Conservation (phyloP, 2,888 invertebrate genomes). For the Monochamus alternatus region DNA sequence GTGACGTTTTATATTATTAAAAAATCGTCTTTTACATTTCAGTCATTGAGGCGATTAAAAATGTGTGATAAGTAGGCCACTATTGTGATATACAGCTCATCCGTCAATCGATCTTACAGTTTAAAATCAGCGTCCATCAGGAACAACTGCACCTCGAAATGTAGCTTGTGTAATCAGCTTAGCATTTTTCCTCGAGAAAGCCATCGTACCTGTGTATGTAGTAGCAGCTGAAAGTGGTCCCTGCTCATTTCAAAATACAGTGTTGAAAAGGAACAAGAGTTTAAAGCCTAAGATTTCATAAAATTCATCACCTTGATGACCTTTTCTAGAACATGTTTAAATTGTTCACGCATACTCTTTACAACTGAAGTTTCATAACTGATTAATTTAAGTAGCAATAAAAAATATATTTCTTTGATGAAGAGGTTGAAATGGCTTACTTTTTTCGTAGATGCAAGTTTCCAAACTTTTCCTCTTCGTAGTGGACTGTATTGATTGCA, state of each 20-base stretch:
- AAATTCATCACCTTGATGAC: constrained; percentile 24
- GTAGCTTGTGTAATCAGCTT: neutral
- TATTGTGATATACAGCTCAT: too few relatives aligned
- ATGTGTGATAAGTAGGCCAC: neutral
- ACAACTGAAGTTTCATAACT: neutral
- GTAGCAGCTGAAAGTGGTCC: neutral
- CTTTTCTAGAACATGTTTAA: constrained; percentile 14
- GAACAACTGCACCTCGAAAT: too few relatives aligned
- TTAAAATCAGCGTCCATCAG: neutral
- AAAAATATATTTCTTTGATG: too few relatives aligned
- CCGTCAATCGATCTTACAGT: neutral
- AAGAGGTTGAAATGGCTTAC: too few relatives aligned
- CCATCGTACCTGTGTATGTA: neutral
- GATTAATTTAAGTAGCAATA: too few relatives aligned
- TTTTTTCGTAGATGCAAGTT: too few relatives aligned
- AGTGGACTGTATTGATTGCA: too few relatives aligned
- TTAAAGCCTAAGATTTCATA: constrained; percentile 22
- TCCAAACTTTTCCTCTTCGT: too few relatives aligned
- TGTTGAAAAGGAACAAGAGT: neutral
- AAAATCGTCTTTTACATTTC: neutral
- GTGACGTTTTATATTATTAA: too few relatives aligned
- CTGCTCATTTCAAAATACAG: constrained; percentile 24
- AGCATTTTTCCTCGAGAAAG: constrained; percentile 5
- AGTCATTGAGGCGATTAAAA: neutral
- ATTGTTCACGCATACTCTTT: constrained; percentile 10